phyloP scores from a whole-genome alignment of 1,140 invertebrate genomes.

The Pachypsylla venusta region DNA sequence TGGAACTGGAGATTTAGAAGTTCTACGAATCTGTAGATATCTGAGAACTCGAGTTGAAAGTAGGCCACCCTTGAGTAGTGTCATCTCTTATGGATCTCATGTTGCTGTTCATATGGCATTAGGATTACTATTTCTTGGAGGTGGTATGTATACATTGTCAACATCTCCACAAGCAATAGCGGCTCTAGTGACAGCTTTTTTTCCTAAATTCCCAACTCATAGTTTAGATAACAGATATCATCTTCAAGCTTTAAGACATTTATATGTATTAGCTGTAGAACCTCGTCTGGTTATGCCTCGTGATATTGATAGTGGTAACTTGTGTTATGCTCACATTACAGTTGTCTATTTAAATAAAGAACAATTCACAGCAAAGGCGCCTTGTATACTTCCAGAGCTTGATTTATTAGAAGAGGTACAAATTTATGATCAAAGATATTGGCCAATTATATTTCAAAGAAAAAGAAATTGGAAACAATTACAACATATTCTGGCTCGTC shows the following conservation, averaged over 20 bases:
- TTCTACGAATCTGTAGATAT: slow-evolving; percentile 71
- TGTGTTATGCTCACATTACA: slow-evolving; percentile 66
- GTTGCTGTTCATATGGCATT: slow-evolving; percentile 88
- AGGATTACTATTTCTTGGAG: slow-evolving; percentile 85
- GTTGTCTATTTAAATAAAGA: slow-evolving; percentile 41
- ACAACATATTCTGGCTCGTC: slow-evolving; percentile 43
- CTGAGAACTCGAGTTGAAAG: slow-evolving; percentile 53
- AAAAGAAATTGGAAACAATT: neutral
- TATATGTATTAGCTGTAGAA: slow-evolving; percentile 88
- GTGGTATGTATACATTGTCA: slow-evolving; percentile 72
- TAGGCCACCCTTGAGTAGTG: slow-evolving; percentile 36
- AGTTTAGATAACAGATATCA: slow-evolving; percentile 81
- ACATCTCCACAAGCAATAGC: slow-evolving; percentile 72
- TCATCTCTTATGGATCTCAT: slow-evolving; percentile 78
- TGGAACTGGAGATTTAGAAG: slow-evolving; percentile 74
- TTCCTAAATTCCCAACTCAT: slow-evolving; percentile 92
- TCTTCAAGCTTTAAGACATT: slow-evolving; percentile 70
- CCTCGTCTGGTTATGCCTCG: slow-evolving; percentile 70
- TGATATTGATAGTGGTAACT: slow-evolving; percentile 60
- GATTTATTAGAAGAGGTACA: slow-evolving; percentile 45
- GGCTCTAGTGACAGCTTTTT: slow-evolving; percentile 79
- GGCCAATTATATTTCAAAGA: slow-evolving; percentile 31
- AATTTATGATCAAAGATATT: slow-evolving; percentile 27
- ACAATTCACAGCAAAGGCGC: slow-evolving; percentile 49
- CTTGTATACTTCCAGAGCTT: slow-evolving; percentile 73